These are phyloP conservation scores for Drosophila cardini DNA, from an alignment of 1,140 invertebrate genomes.

Conservation along the genomic window DNA sequence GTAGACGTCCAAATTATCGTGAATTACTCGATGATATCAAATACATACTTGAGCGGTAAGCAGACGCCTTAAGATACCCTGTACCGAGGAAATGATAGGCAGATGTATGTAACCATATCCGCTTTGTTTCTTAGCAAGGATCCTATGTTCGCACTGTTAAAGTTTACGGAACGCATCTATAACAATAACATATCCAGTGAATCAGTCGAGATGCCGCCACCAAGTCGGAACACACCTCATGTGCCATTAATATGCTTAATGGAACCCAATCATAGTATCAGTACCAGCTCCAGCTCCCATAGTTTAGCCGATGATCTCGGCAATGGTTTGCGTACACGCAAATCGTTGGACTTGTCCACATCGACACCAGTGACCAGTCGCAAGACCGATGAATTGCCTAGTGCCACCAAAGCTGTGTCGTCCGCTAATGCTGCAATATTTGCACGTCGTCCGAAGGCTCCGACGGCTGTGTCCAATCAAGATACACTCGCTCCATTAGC, in stretches of 20 bases:
- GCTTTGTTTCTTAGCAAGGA: conserved; percentile 54
- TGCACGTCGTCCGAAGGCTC: conserved; percentile 6
- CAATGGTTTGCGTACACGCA: conserved; percentile 1
- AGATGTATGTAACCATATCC: neutral
- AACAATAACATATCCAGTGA: conserved; percentile 18
- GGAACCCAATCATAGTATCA: conserved; percentile 14
- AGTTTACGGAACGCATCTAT: conserved; percentile 66
- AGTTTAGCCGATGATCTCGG: conserved; percentile 36
- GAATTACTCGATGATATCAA: conserved; percentile 57
- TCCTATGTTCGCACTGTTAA: conserved; percentile 72
- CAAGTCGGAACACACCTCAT: neutral
- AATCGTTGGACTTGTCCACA: conserved; percentile 54
- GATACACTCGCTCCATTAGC: conserved; percentile 16
- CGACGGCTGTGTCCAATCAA: neutral
- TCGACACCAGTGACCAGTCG: conserved; percentile 67
- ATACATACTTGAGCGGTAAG: conserved; percentile 55
- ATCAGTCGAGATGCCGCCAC: conserved; percentile 10
- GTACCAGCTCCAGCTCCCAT: neutral
- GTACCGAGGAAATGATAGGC: no score
- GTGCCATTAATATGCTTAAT: neutral
- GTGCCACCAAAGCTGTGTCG: no score
- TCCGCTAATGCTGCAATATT: neutral
- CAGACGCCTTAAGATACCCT: no score
- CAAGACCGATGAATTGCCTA: conserved; percentile 21
- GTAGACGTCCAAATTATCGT: conserved; percentile 59